Base-by-base conservation (phyloP, 2,113 vertebrate species). In the Chionodraco myersi region DNA sequence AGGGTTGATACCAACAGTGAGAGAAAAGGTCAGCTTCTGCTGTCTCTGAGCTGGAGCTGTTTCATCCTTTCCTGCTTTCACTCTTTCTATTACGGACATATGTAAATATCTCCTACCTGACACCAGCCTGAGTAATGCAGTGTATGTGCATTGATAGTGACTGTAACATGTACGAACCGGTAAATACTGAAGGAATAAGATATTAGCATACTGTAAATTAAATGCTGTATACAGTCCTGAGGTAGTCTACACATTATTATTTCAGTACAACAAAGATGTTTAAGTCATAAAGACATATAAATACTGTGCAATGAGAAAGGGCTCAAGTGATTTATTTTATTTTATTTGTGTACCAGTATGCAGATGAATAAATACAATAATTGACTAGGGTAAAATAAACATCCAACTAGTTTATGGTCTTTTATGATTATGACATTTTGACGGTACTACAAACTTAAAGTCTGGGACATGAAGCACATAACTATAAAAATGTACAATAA, bases 21-120 rank as follows among this genome's bases (percentile, higher is more conserved):
- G 44, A 65, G 77, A 76, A 91, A 92, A 93, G 92, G 92, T 93
- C 92, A 92, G 58, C 52, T 8, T 5, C 68, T 57, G 56, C 54
- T 21, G 75, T 86, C 67, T 75, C 23, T 44, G 63, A 79, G 77
- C 70, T 21, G 21, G 57, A 48, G 75, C 72, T 81, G 77, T 83
- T 86, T 80, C 70, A 76, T 75, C 58, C 51, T 70, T 70, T 76
- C 59, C 44, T 45, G 23, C 45, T 75, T 66, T 58, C 77, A 75
- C 54, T 82, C 57, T 63, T 67, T 84, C 58, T 74, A 18, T 73
- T 83, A 57, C 64, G 14, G 69, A 79, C 72, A 72, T 83, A 56
- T 82, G 75, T 85, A 76, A 86, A 87, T 79, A 79, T 81, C 77
- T 76, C 58, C 49, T 63, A 72, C 58, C 66, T 82, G 72, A 59